Conservation (phyloP, 2,113 vertebrate species). For the Hippocampus guttulatus region DNA sequence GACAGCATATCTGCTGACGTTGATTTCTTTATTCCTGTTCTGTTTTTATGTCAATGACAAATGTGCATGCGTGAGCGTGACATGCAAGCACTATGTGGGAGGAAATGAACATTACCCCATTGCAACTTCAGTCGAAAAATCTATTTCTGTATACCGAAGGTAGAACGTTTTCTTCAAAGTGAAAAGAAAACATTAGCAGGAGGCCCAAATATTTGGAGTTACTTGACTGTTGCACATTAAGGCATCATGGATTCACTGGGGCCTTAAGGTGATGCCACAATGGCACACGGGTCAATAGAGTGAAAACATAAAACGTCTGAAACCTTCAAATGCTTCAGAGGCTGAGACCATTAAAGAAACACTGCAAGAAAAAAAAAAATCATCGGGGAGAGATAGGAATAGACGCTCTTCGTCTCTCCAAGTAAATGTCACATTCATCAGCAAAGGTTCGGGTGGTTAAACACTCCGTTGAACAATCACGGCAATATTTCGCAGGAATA, state of each 20-base stretch:
- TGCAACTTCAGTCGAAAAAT: neutral
- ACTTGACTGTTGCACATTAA: slow-evolving; percentile 21
- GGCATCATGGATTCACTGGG: slow-evolving; percentile 29
- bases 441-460: slow-evolving; percentile 37
- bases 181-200: neutral
- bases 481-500: slow-evolving; percentile 29
- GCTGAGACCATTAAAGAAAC: slow-evolving; percentile 44
- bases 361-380: slow-evolving; percentile 33
- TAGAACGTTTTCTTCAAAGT: neutral
- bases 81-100: neutral
- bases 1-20: neutral
- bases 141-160: neutral
- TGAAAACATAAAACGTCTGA: slow-evolving; percentile 32
- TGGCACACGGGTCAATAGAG: slow-evolving; percentile 19
- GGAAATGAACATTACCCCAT: neutral
- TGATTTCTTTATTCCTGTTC: neutral
- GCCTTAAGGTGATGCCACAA: slow-evolving; percentile 16
- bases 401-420: slow-evolving; percentile 44
- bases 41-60: neutral
- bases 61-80: no score
- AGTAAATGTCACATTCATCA: slow-evolving; percentile 53
- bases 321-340: slow-evolving; percentile 48
- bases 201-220: slow-evolving; percentile 14
- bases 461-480: slow-evolving; percentile 41
- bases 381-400: slow-evolving; percentile 46